A percentile compares a stretch with the other conserved stretches of the same genome.
Evolutionary conservation across 2,797 vertebrate species (phyloP).

Genomic region (Sebastes umbrosus): DNA sequence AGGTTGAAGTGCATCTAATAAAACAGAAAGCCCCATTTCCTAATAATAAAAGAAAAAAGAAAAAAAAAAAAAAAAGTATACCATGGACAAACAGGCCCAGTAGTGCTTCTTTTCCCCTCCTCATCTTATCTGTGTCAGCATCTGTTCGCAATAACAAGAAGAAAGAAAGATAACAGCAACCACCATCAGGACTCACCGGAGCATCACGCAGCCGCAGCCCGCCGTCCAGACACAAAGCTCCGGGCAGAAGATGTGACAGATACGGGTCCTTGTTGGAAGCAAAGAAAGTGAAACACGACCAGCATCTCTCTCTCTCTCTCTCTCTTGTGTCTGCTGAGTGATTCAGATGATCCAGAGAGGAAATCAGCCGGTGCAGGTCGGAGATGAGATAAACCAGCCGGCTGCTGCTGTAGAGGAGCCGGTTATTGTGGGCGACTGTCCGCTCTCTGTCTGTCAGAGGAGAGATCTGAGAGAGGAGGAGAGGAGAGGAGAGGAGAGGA

Average conservation of each 20-base stretch:
- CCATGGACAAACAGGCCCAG: background rate
- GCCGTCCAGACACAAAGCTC: constrained; percentile 60
- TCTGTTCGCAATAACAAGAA: constrained; percentile 17
- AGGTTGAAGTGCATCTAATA: constrained; percentile 47
- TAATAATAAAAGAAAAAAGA: background rate
- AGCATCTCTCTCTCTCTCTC: constrained; percentile 3
- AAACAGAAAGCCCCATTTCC: constrained; percentile 10
- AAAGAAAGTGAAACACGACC: constrained; percentile 56
- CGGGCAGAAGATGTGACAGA: constrained; percentile 31
- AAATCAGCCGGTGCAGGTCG: constrained; percentile 28
- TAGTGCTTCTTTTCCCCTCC: background rate
- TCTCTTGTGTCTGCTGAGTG: background rate
- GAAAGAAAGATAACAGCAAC: constrained; percentile 45
- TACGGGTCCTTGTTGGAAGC: constrained; percentile 17
- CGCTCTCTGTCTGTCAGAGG: constrained; percentile 33
- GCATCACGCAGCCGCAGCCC: constrained; percentile 62
- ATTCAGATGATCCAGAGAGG: constrained; percentile 11
- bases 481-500: background rate
- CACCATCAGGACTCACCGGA: constrained; percentile 57
- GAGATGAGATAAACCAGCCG: constrained; percentile 46
- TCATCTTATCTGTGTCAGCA: constrained; percentile 7
- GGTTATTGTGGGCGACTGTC: constrained; percentile 40
- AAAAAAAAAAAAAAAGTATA: constrained; percentile 4
- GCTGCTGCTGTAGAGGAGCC: constrained; percentile 30
- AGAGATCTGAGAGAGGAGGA: constrained; percentile 17